Percentiles rank a stretch among this genome's conserved stretches.
Conservation (phyloP, 1,140 invertebrate genomes). For the Tetramorium simillimum region DNA sequence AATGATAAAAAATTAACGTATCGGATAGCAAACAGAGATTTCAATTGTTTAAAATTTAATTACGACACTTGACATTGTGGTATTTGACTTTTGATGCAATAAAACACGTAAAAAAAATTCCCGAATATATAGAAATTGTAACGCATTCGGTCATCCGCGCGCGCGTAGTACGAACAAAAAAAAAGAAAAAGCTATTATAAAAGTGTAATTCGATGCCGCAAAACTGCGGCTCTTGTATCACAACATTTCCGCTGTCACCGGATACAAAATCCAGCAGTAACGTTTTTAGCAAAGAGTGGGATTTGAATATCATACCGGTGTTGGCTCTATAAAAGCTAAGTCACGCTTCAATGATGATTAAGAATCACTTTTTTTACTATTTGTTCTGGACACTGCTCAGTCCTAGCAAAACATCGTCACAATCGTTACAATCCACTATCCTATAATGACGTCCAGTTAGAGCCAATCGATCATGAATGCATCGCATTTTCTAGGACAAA, state of each 20-base stretch:
- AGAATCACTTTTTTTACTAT: not conserved
- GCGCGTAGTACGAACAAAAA: not conserved
- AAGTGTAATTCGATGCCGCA: constrained; percentile 53
- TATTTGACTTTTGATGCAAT: constrained; percentile 20
- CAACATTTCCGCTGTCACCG: constrained; percentile 24
- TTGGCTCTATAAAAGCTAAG: not conserved
- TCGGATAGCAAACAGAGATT: constrained; percentile 11
- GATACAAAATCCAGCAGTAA: not conserved
- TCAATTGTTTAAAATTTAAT: constrained; percentile 50
- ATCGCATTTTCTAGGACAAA: constrained; percentile 26
- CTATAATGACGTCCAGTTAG: not conserved
- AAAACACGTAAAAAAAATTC: constrained; percentile 22
- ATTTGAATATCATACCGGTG: not conserved
- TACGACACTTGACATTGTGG: constrained; percentile 37
- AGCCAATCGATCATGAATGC: not conserved
- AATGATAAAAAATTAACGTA: constrained; percentile 19
- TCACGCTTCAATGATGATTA: not conserved
- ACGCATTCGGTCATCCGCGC: not conserved
- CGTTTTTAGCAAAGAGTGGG: not conserved
- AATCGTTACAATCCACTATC: not conserved
- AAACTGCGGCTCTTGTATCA: constrained; percentile 37
- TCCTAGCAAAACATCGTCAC: not conserved
- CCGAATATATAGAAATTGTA: not conserved
- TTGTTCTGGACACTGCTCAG: not conserved
- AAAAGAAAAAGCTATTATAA: constrained; percentile 24